These are phyloP conservation scores for Paraplagusia blochii DNA, from an alignment of 2,113 vertebrate genomes.

Conservation along the genomic window DNA sequence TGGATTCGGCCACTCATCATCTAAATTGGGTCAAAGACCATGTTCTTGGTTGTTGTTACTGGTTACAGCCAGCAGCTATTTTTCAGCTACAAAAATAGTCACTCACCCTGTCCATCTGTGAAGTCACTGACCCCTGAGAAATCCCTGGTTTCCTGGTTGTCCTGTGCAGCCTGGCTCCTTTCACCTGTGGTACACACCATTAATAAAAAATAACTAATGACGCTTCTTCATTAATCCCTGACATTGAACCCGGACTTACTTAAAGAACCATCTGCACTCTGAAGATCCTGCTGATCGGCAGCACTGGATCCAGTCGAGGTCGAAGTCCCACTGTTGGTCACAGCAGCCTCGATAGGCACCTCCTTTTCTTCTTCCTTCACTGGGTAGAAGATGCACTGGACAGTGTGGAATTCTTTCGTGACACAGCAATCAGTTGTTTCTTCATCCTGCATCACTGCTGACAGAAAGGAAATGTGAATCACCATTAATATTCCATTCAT, in stretches of 20 bases:
- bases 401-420: conserved; percentile 51
- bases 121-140: conserved; percentile 30
- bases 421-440: conserved; percentile 24
- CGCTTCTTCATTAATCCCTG: not conserved
- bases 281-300: conserved; percentile 24
- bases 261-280: conserved; percentile 14
- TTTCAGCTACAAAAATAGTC: not conserved
- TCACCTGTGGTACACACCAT: conserved; percentile 34
- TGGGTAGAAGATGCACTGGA: conserved; percentile 77
- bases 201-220: not conserved
- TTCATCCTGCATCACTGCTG: conserved; percentile 39
- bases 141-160: conserved; percentile 44
- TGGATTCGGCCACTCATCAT: conserved; percentile 47
- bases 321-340: conserved; percentile 21
- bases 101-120: conserved; percentile 58
- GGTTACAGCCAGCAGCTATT: not conserved
- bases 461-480: conserved; percentile 7
- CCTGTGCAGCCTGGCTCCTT: conserved; percentile 27
- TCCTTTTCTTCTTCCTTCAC: conserved; percentile 77
- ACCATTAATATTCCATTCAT: too few relatives aligned
- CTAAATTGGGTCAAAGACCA: conserved; percentile 42
- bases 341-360: conserved; percentile 54
- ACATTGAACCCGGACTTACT: conserved; percentile 22
- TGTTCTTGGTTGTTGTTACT: not conserved
- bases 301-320: conserved; percentile 16